Evolutionary conservation across 2,797 vertebrate genomes (phyloP), one percentile per base, ranked within the genome.

Genomic region (Odontamblyopus lacepedii): DNA sequence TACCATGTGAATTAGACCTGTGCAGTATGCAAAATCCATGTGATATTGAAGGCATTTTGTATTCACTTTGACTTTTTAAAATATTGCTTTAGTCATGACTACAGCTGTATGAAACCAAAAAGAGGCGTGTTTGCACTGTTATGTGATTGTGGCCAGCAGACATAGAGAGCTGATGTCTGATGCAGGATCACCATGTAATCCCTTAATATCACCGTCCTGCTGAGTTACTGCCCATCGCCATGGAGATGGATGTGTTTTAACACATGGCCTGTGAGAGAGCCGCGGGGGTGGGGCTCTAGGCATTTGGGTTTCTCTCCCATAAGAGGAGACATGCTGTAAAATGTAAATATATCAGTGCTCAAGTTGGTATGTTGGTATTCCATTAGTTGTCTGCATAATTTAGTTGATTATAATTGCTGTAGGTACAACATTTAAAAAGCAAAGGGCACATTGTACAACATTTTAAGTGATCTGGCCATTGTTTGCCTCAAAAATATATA

Each of bases 161-260:
- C 59, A 60, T 41, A 75, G 38, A 81, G 77, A 78, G 81, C 56
- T 16, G 62, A 79, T 84, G 77, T 88, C 85, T 83, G 80, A 88
- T 88, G 81, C 81, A 83, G 80, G 85, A 90, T 90, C 89, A 87
- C 84, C 74, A 57, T 12, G 80, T 92, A 92, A 91, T 92, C 89
- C 82, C 74, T 87, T 89, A 89, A 90, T 87, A 86, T 89, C 76
- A 80, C 85, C 70, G 71, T 80, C 84, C 81, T 75, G 83, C 87
- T 85, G 86, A 84, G 88, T 85, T 79, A 87, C 74, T 78, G 76
- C 83, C 41, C 74, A 80, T 79, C 59, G 69, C 78, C 82, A 84
- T 85, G 82, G 79, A 71, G 84, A 89, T 77, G 76, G 77, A 85
- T 86, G 80, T 84, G 77, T 71, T 75, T 73, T 57, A 76, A 80